Base-by-base conservation (phyloP, 2,888 invertebrate genomes). In the Apotomis capreana region DNA sequence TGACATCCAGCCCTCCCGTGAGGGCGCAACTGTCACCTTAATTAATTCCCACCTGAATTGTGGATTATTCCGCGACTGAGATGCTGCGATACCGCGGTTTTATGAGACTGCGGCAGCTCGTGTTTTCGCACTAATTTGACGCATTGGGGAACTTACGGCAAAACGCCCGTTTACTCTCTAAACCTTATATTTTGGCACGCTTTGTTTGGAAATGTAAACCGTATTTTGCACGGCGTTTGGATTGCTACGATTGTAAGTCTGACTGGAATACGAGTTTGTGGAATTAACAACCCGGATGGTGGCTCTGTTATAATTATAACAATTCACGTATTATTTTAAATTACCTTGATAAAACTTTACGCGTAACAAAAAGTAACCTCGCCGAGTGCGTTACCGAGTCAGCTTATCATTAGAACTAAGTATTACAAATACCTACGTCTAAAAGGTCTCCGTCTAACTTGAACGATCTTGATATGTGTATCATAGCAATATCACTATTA, bases 21-120 rank as follows among this genome's bases (percentile, higher is more conserved):
- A 70, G 64, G 64, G 70, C 70, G 65, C 70, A 63, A 72, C 63
- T 68, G 72, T 72, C 73, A 63, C 73, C 63, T 73, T 73, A 74
- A 74, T 74, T 73, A 74, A 73, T 73, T 74, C 74, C 69, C 59
- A 62, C 70, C 69, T 73, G 67, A 74, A 57, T 64, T 72, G 72
- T 72, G 63, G 68, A 63, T 65, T 52, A 70, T 55, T 62, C 52
- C 54, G 61, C 54, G 54, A 65, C 65, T 13, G 65, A 37, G 67
- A 68, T 57, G 65, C 67, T 61, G 69, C 63, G 63, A 70, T 58
- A 63, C 37, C 69, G 64, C 52, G 62, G 58, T 52, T 63, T 65
- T 72, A 72, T 68, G 72, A 68, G 51, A 57, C 58, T 44, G 59
- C 58, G 72, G 68, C 36, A 54, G 46, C 57, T 62, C 68, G 72